Percentiles rank a stretch among this genome's conserved stretches.
Conservation (phyloP, 2,113 vertebrate species). For the Ellobius talpinus region DNA sequence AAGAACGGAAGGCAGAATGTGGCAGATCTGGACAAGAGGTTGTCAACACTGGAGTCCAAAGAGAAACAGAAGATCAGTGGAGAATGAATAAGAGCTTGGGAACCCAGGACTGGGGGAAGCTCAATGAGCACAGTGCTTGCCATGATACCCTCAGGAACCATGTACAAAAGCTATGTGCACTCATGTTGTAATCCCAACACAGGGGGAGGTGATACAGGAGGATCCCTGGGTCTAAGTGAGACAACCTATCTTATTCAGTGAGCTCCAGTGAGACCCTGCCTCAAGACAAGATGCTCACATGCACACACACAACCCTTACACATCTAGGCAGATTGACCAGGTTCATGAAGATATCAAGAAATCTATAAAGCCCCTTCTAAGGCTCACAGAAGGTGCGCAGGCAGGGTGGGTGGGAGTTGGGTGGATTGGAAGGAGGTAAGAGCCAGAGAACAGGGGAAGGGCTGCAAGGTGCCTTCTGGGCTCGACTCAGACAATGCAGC, state of each 20-base stretch:
- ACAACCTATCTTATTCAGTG: background rate
- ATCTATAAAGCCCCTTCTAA: background rate
- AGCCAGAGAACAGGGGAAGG: background rate
- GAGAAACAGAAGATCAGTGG: background rate
- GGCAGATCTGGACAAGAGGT: background rate
- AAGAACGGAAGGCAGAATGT: slow-evolving; percentile 15
- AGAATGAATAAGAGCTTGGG: background rate
- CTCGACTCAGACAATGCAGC: background rate
- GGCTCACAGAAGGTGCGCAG: background rate
- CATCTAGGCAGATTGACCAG: background rate
- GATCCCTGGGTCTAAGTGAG: background rate
- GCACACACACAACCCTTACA: background rate
- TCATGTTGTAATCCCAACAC: background rate
- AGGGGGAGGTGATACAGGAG: background rate
- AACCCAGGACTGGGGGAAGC: background rate
- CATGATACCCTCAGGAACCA: background rate
- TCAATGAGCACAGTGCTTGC: background rate
- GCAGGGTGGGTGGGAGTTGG: background rate
- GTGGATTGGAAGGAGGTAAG: background rate
- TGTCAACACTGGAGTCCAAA: background rate
- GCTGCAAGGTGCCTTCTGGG: background rate
- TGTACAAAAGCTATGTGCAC: background rate
- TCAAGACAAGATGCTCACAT: background rate
- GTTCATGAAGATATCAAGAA: background rate
- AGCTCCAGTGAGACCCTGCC: background rate